Evolutionary conservation across 1,140 invertebrate genomes (phyloP).

Genomic region (Lepidurus apus): DNA sequence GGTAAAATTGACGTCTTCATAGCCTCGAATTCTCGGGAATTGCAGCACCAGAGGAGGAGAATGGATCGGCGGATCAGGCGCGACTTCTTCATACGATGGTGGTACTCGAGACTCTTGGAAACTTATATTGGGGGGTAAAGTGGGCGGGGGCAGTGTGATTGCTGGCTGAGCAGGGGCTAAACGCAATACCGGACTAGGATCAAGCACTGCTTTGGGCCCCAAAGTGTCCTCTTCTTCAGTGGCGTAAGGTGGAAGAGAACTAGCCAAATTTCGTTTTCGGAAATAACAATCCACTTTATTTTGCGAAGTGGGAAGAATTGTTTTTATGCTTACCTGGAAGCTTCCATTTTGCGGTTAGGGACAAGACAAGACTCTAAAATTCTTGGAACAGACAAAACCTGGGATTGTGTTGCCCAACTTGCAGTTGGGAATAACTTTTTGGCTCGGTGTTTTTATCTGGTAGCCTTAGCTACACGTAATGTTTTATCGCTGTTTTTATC

Average conservation of each 20-base stretch:
- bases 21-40: not conserved
- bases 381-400: not conserved
- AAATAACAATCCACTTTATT: not conserved
- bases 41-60: not conserved
- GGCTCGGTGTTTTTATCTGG: not conserved
- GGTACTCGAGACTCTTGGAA: not conserved
- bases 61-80: not conserved
- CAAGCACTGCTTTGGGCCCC: not conserved
- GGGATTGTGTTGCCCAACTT: not conserved
- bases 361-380: not conserved
- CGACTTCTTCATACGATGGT: not conserved
- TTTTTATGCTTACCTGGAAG: not conserved
- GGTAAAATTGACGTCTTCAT: not conserved
- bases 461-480: constrained; percentile 7
- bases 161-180: not conserved
- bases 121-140: not conserved
- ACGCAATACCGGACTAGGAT: not conserved
- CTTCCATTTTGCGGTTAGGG: not conserved
- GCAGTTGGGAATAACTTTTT: not conserved
- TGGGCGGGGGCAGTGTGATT: not conserved
- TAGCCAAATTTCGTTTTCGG: not conserved
- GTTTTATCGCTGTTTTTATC: constrained; percentile 15
- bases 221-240: not conserved
- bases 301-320: not conserved
- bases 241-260: not conserved